Conservation (phyloP, 2,888 invertebrate species). For the Chalcis sispes region DNA sequence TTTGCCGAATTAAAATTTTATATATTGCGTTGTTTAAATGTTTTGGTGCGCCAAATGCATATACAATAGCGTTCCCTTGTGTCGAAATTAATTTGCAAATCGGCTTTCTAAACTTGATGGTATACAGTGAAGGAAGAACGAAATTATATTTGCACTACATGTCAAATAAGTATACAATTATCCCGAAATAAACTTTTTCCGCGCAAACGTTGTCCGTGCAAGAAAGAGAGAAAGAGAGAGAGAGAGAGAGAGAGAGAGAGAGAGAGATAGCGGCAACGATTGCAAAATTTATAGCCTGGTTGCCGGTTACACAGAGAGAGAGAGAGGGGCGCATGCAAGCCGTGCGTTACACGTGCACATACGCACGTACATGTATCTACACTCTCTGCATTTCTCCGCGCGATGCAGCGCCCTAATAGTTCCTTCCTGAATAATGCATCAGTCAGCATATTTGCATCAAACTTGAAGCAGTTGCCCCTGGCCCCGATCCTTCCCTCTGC, state of each 20-base stretch:
- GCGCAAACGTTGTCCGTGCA: neutral
- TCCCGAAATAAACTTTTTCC: constrained; percentile 12
- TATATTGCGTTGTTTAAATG: too few relatives aligned
- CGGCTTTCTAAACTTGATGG: too few relatives aligned
- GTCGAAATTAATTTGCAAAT: too few relatives aligned
- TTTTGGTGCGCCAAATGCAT: too few relatives aligned
- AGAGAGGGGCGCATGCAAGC: constrained; percentile 59
- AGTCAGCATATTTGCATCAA: constrained; percentile 71
- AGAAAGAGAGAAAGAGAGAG: neutral
- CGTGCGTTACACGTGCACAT: neutral
- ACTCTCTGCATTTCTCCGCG: constrained; percentile 20
- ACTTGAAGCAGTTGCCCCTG: constrained; percentile 68
- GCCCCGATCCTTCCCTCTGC: constrained; percentile 44
- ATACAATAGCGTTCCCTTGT: too few relatives aligned
- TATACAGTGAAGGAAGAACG: too few relatives aligned
- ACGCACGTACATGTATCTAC: neutral
- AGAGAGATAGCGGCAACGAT: neutral
- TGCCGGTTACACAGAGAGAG: too few relatives aligned
- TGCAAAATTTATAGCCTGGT: constrained; percentile 31
- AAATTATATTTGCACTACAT: constrained; percentile 1
- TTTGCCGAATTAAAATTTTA: too few relatives aligned
- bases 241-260: too few relatives aligned
- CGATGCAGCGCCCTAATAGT: constrained; percentile 67
- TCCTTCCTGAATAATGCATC: constrained; percentile 72
- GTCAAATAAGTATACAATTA: neutral